Evolutionary conservation across 2,797 vertebrate species (phyloP), one percentile per base, ranked within the genome.

Genomic region (Buceros bicornis): DNA sequence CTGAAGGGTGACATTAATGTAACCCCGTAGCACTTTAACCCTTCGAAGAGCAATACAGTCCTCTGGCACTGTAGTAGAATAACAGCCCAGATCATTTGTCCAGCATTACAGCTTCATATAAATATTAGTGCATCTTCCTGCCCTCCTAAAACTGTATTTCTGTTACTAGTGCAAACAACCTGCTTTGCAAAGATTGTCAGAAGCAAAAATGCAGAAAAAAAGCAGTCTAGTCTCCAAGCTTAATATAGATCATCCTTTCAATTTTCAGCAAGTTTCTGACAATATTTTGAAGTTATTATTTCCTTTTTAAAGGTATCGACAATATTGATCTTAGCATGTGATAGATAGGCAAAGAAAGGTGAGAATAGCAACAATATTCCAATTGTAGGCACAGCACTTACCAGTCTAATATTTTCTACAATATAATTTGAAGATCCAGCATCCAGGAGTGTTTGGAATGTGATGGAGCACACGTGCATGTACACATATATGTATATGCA

Each of bases 1-100:
- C 79, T 87, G 91, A 95, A 85, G 82, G 86, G 90, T 94, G 94
- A 97, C 95, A 96, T 95, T 96, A 97, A 95, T 89, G 93, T 91
- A 95, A 93, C 62, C 88, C 58, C 28, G n/a, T 73, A 95, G 82
- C 82, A 90, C 82, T 97, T 98, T 98, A 97, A 97, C 94, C 93
- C 97, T 97, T 97, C 14, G 37, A 89, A 65, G 73, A 97, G 95
- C 93, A 93, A 96, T 91, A 85, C 42, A 53, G 61, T 82, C 94
- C 77, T 54, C 79, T 78, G 82, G 66, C 51, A 93, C 73, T 76
- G 92, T 2, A 69, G 92, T 47, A 81, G 57, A 95, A 92, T 61
- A 90, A 81, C 57, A 93, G 80, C 16, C 51, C 33, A 4, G 47
- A 16, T 57, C 3, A 48, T 69, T 93, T 89, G 69, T 85, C 48